Percentiles rank a stretch among this genome's conserved stretches.
Evolutionary conservation across 2,888 invertebrate species (phyloP).

Genomic region (Ophion ventricosus): DNA sequence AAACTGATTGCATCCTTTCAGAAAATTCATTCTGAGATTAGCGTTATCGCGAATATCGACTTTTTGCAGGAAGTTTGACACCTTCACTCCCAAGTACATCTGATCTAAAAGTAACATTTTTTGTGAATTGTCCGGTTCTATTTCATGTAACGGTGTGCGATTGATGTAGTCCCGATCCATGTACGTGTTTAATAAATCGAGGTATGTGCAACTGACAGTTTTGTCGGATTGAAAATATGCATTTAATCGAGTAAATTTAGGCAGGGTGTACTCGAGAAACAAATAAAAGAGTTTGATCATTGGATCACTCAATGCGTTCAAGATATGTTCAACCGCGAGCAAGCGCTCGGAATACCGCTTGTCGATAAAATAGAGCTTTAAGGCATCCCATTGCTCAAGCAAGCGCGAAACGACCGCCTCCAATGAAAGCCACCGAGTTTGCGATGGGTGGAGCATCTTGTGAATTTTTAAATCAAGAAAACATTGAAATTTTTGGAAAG

Average conservation of each 20-base stretch:
- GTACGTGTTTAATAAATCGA: not conserved
- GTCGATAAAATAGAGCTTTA: constrained; percentile 70
- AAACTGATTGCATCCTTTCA: constrained; percentile 56
- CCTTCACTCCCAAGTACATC: constrained; percentile 65
- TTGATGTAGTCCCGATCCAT: constrained; percentile 6
- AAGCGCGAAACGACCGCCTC: constrained; percentile 70
- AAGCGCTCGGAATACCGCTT: constrained; percentile 59
- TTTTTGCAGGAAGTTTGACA: constrained; percentile 53
- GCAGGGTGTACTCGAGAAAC: constrained; percentile 65
- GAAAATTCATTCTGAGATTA: constrained; percentile 5
- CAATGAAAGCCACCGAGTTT: constrained; percentile 76
- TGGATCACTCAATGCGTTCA: constrained; percentile 63
- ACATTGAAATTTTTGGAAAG: constrained; percentile 69
- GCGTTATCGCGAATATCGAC: constrained; percentile 31
- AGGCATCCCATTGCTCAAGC: constrained; percentile 74
- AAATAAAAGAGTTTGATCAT: constrained; percentile 62
- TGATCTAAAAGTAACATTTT: constrained; percentile 38
- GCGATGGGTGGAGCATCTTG: constrained; percentile 72
- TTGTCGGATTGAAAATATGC: constrained; percentile 61
- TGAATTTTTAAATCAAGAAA: constrained; percentile 68
- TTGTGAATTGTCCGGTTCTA: constrained; percentile 4
- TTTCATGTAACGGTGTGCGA: not conserved
- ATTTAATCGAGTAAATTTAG: constrained; percentile 66
- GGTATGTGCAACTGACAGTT: constrained; percentile 5
- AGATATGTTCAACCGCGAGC: constrained; percentile 64